A percentile compares a stretch with the other conserved stretches of the same genome.
These are phyloP conservation scores for Eilema depressum DNA, from an alignment of 2,888 invertebrate genomes.

Conservation along the genomic window DNA sequence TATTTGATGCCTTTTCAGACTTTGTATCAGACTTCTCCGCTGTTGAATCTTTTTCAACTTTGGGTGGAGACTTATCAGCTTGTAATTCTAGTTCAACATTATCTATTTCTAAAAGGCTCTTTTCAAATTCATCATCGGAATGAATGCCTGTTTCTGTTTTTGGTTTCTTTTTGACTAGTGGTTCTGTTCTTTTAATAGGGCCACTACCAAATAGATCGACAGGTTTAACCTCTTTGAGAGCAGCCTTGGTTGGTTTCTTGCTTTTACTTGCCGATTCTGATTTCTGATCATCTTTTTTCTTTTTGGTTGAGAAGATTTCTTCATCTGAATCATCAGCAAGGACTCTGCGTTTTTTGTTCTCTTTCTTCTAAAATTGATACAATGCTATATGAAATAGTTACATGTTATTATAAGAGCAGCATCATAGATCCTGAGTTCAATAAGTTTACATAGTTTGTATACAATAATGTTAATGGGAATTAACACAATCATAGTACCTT, in stretches of 20 bases:
- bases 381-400: no score
- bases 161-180: slow-evolving; percentile 78
- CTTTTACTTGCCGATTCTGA: slow-evolving; percentile 60
- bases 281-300: slow-evolving; percentile 64
- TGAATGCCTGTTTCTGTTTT: slow-evolving; percentile 86
- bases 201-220: slow-evolving; percentile 88
- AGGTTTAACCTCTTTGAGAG: slow-evolving; percentile 75
- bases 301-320: slow-evolving; percentile 42
- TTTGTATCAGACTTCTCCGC: not conserved
- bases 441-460: no score
- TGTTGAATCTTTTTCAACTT: slow-evolving; percentile 9
- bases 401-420: no score
- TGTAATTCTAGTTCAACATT: slow-evolving; percentile 65
- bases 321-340: slow-evolving; percentile 49
- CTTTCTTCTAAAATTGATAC: slow-evolving; percentile 38
- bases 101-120: slow-evolving; percentile 89
- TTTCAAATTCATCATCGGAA: slow-evolving; percentile 90
- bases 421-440: no score
- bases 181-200: slow-evolving; percentile 87
- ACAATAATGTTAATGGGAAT: no score
- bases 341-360: slow-evolving; percentile 36
- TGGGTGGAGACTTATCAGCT: slow-evolving; percentile 12
- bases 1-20: not conserved
- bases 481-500: no score
- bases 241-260: slow-evolving; percentile 57